These are phyloP conservation scores for Rhodeus uyekii DNA, from an alignment of 2,797 vertebrate species.

Conservation along the genomic window DNA sequence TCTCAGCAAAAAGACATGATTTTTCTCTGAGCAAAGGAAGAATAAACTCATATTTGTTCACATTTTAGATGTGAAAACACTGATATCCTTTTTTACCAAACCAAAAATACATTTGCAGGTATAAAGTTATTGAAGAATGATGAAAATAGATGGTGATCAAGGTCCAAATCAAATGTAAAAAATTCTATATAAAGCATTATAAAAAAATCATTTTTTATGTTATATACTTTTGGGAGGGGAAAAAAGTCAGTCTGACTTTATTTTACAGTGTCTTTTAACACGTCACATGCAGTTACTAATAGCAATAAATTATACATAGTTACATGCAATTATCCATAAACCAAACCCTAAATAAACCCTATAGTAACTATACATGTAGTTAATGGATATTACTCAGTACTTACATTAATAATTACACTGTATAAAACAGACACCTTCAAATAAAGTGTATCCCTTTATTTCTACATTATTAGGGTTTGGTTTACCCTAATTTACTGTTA, in stretches of 20 bases:
- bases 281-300: too few species aligned
- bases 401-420: too few species aligned
- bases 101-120: too few species aligned
- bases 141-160: not conserved
- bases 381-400: too few species aligned
- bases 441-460: too few species aligned
- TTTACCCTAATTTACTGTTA: not conserved
- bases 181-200: not conserved
- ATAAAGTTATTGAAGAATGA: not conserved
- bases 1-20: not conserved
- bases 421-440: too few species aligned
- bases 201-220: not conserved
- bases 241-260: too few species aligned
- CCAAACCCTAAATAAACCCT: too few species aligned
- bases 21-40: not conserved
- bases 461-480: not conserved
- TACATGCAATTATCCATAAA: not conserved
- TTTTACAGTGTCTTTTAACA: not conserved
- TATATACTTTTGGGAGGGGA: too few species aligned
- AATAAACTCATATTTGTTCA: not conserved
- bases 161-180: not conserved
- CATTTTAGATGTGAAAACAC: not conserved
- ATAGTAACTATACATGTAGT: too few species aligned
- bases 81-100: not conserved
- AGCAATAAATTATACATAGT: not conserved